A percentile compares a stretch with the other conserved stretches of the same genome.
These are phyloP conservation scores for Malthinus flaveolus DNA, from an alignment of 2,888 invertebrate species.

Conservation along the genomic window DNA sequence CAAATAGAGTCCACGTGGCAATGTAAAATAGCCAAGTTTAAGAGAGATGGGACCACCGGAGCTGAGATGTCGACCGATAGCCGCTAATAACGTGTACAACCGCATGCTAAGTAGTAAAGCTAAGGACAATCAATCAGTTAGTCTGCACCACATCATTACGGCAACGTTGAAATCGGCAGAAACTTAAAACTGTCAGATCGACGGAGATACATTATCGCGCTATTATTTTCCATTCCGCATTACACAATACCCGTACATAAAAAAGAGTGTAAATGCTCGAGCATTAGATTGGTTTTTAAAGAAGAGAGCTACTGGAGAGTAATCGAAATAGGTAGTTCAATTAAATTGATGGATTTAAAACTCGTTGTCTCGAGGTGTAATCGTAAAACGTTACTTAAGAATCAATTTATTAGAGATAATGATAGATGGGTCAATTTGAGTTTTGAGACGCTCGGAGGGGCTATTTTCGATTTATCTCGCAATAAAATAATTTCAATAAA, in stretches of 20 bases:
- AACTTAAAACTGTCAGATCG: constrained; percentile 30
- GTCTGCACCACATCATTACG: constrained; percentile 37
- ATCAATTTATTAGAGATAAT: constrained; percentile 6
- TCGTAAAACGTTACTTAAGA: constrained; percentile 6
- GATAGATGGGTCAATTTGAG: constrained; percentile 3
- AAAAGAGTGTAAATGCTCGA: constrained; percentile 15
- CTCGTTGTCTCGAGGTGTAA: constrained; percentile 14
- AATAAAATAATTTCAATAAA: constrained; percentile 10
- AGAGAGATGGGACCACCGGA: constrained; percentile 48
- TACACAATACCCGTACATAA: constrained; percentile 14
- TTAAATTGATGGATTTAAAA: constrained; percentile 18
- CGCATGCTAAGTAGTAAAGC: constrained; percentile 49
- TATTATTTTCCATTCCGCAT: constrained; percentile 17
- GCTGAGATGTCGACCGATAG: constrained; percentile 48
- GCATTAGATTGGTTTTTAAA: constrained; percentile 10
- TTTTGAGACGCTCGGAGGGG: neutral
- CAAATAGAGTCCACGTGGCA: constrained; percentile 12
- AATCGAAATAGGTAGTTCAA: constrained; percentile 19
- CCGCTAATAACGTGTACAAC: constrained; percentile 51
- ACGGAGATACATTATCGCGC: constrained; percentile 29
- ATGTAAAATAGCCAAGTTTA: constrained; percentile 17
- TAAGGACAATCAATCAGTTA: constrained; percentile 47
- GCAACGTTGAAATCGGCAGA: constrained; percentile 34
- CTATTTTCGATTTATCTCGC: neutral
- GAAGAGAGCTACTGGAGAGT: constrained; percentile 13